Evolutionary conservation across 2,797 vertebrate species (phyloP).

Genomic region (Protonibea diacanthus): DNA sequence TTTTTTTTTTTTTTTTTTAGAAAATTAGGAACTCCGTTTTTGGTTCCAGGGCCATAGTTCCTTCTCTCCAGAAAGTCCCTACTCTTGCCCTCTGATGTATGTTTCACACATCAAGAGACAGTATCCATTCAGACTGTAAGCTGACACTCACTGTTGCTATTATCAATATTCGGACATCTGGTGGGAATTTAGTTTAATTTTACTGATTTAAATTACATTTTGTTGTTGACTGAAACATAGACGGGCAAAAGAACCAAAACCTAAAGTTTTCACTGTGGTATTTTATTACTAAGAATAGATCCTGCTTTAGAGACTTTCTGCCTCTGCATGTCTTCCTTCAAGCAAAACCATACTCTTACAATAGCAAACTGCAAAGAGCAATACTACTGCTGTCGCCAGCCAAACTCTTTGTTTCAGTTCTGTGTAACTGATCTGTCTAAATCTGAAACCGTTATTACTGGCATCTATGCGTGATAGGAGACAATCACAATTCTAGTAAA

Average conservation of each 20-base stretch:
- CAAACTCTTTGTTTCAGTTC: neutral
- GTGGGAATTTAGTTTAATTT: neutral
- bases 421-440: neutral
- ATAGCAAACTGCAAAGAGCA: neutral
- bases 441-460: slow-evolving; percentile 1
- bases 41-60: neutral
- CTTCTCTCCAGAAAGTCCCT: neutral
- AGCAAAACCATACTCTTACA: neutral
- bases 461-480: neutral
- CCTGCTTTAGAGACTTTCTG: neutral
- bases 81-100: neutral
- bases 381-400: slow-evolving; percentile 8
- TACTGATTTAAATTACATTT: neutral
- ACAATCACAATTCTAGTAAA: neutral
- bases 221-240: slow-evolving; percentile 9
- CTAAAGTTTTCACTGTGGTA: neutral
- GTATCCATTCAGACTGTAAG: neutral
- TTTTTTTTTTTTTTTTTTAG: neutral
- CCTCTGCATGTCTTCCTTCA: neutral
- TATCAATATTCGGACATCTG: neutral
- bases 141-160: neutral
- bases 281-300: neutral
- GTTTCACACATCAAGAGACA: too few species aligned
- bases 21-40: neutral
- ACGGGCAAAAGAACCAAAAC: neutral